Base-by-base conservation (phyloP, 1,140 invertebrate species). In the Melipona quadrifasciata region DNA sequence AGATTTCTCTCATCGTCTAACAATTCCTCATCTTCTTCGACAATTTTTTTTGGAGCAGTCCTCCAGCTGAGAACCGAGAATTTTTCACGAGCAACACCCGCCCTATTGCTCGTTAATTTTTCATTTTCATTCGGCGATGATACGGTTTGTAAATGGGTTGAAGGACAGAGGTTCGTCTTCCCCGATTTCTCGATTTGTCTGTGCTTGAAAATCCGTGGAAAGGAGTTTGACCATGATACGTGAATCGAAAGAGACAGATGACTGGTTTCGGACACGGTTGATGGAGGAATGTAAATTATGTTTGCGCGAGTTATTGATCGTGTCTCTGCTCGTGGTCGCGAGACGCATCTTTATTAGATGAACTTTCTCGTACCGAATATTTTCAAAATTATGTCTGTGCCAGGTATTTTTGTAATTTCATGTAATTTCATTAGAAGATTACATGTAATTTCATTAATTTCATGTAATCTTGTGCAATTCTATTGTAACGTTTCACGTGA, bases 61-160 rank as follows among this genome's bases (percentile, higher is more conserved):
- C 39, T 39, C 6, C 39, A 8, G 6, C 6, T 39, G 39, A 39
- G 6, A 39, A 39, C 4, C 39, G 39, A 39, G 77, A 73, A 80
- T 80, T 67, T 84, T 80, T 84, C 77, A 73, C 70, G 51, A 68
- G 47, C 70, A 8, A 11, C 39, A n/a, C 19, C 21, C 6, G 16
- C 1, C 2, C 16, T 31, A 17, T 21, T 34, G 51, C 57, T 70
- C 67, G 82, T 67, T 80, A 84, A 84, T 84, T 8, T 84, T 80
- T 72, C 70, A 73, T 47, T 16, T 39, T 39, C 39, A 39, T 39
- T 5, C 39, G 39, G 34, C 19, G 34, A 80, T 31, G 65, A 84
- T 47, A 51, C n/a, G 58, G 21, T 10, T 67, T 57, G 19, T 58
- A 68, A 80, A 64, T 17, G 58, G 5, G 27, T 12, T 19, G 55